Evolutionary conservation across 1,140 invertebrate species (phyloP).

Genomic region (Riptortus pedestris): DNA sequence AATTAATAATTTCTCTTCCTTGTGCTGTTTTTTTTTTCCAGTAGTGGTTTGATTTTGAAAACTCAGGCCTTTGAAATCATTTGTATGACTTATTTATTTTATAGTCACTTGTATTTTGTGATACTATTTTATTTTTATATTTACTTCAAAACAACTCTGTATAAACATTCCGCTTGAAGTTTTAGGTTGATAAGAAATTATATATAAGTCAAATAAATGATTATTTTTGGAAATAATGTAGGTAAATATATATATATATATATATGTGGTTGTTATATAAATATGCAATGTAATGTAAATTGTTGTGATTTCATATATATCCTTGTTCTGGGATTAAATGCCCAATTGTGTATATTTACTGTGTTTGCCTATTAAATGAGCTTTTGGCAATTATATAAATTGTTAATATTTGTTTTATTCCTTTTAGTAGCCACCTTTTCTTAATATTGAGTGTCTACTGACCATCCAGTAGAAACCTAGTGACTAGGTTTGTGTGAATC

Average conservation of each 20-base stretch:
- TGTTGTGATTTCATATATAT: neutral
- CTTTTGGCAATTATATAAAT: conserved; percentile 4
- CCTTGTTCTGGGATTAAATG: neutral
- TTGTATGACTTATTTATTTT: neutral
- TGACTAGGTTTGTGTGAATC: too few relatives aligned
- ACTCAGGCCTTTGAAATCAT: neutral
- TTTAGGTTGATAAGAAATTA: conserved; percentile 2
- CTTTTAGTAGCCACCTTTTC: too few relatives aligned
- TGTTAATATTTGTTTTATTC: too few relatives aligned
- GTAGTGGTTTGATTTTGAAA: neutral
- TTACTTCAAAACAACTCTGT: neutral
- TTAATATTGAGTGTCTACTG: too few relatives aligned
- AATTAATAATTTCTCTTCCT: too few relatives aligned
- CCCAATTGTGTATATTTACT: neutral
- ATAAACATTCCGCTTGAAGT: neutral
- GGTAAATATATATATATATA: neutral
- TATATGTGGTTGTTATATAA: neutral
- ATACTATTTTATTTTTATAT: conserved; percentile 10
- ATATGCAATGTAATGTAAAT: conserved; percentile 1
- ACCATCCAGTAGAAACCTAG: too few relatives aligned
- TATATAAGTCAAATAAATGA: conserved; percentile 5
- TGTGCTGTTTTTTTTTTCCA: neutral
- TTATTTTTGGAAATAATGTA: conserved; percentile 8
- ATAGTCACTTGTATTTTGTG: neutral
- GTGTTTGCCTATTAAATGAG: conserved; percentile 6